Percentiles rank a stretch among this genome's conserved stretches.
Conservation (phyloP, 2,113 vertebrate genomes). For the Colinus virginianus region DNA sequence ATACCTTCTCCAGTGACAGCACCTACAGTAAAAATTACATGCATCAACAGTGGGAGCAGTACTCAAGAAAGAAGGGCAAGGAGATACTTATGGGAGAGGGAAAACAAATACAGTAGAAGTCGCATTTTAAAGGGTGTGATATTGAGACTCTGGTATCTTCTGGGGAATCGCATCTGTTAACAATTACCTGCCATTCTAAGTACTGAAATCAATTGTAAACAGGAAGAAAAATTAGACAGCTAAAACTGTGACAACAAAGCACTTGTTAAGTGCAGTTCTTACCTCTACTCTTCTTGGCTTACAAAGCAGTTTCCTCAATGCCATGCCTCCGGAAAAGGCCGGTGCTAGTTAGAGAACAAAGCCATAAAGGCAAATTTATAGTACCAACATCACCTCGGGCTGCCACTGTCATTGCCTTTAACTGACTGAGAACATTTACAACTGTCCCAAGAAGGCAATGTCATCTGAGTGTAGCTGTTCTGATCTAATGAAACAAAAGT, state of each 20-base stretch:
- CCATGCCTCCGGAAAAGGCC: not conserved
- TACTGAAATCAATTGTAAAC: not conserved
- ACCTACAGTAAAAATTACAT: not conserved
- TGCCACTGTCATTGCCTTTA: not conserved
- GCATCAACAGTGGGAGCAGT: accelerated
- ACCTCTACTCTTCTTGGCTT: not conserved
- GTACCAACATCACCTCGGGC: not conserved
- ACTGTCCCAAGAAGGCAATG: not conserved
- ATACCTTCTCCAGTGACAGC: not conserved
- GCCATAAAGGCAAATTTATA: not conserved
- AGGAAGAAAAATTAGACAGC: not conserved
- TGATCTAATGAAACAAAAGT: not conserved
- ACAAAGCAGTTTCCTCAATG: not conserved
- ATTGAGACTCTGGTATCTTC: not conserved
- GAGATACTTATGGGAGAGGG: not conserved
- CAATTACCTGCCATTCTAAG: not conserved
- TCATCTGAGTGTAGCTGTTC: not conserved
- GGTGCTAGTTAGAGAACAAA: not conserved
- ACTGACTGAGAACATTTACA: not conserved
- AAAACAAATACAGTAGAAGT: not conserved
- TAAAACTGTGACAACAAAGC: not conserved
- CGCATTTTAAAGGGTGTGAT: not conserved
- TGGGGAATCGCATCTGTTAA: accelerated
- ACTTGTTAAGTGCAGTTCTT: not conserved
- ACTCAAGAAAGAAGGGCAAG: not conserved